Base-by-base conservation (phyloP, 2,888 invertebrate genomes). In the Syrphus vitripennis region DNA sequence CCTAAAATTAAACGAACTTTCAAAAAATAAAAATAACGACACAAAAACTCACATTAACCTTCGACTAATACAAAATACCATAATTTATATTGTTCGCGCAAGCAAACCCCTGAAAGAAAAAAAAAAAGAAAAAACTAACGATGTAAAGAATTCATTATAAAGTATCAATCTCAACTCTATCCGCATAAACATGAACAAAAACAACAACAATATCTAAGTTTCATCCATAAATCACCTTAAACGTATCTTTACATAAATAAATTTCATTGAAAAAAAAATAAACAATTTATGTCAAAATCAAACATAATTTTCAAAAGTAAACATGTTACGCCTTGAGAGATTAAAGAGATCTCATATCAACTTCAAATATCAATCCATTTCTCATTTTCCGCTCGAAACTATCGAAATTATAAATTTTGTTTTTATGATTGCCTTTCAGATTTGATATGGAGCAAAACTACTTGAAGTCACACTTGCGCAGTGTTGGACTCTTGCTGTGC, bases 231-330 rank as follows among this genome's bases (percentile, higher is more conserved):
- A 59, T 50, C 81, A 59, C 42, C 59, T 59, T 59, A 67, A 80
- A 37, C n/a, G 48, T 37, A 53, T 84, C 63, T 67, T 45, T 34
- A 37, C 3, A n/a, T 2, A 16, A 3, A n/a, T n/a, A n/a, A n/a
- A n/a, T n/a, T n/a, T n/a, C n/a, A n/a, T n/a, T n/a, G n/a, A n/a
- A 57, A 34, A 57, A n/a, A 19, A 14, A 10, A 19, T 31, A 71
- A 80, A 65, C 76, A 76, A 76, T 84, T 80, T 71, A 67, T 67
- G 84, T 84, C 84, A 76, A 72, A 71, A 75, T 79, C 57, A 79
- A 63, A 75, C 61, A 69, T 74, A 75, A 74, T 75, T 74, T 63
- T 31, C 55, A 10, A 59, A n/a, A 75, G 75, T 71, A 76, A 71
- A 45, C 80, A 80, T 67, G 76, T 42, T 48, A 45, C 74, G 55